Evolutionary conservation across 30 jellyfish, hydroid and myxozoan species (phyloP).

Genomic region (Aurelia aurita complex sp. Pacific): DNA sequence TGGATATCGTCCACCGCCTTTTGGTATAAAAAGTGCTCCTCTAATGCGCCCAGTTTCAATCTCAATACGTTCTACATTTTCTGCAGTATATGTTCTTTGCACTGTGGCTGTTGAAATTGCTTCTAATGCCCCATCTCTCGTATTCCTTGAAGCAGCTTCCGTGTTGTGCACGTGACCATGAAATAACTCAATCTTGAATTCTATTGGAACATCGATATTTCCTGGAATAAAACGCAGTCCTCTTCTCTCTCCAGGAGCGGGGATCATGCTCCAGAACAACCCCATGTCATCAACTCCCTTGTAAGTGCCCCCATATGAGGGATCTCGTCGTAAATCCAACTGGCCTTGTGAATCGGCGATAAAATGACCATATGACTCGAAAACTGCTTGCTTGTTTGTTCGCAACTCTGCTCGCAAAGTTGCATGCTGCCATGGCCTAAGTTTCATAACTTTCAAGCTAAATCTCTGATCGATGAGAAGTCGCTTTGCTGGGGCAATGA

Average conservation of each 20-base stretch:
- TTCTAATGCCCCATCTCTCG: background rate
- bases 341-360: conserved; percentile 64
- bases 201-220: conserved; percentile 37
- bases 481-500: conserved; percentile 36
- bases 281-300: conserved; percentile 75
- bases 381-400: background rate
- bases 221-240: conserved; percentile 45
- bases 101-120: conserved; percentile 42
- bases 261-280: conserved; percentile 76
- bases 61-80: conserved; percentile 47
- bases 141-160: background rate
- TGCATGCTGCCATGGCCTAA: conserved; percentile 38
- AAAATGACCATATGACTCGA: conserved; percentile 56
- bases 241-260: conserved; percentile 64
- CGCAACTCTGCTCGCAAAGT: conserved; percentile 50
- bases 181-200: conserved; percentile 5
- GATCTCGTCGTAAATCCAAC: conserved; percentile 37
- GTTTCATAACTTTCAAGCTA: conserved; percentile 4
- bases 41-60: conserved; percentile 45
- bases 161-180: conserved; percentile 40
- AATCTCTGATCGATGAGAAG: conserved; percentile 48
- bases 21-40: conserved; percentile 64
- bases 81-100: conserved; percentile 48
- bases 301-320: conserved; percentile 78
- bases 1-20: conserved; percentile 58